Conservation (phyloP, 2,113 vertebrate species). For the Monarcha castaneiventris region DNA sequence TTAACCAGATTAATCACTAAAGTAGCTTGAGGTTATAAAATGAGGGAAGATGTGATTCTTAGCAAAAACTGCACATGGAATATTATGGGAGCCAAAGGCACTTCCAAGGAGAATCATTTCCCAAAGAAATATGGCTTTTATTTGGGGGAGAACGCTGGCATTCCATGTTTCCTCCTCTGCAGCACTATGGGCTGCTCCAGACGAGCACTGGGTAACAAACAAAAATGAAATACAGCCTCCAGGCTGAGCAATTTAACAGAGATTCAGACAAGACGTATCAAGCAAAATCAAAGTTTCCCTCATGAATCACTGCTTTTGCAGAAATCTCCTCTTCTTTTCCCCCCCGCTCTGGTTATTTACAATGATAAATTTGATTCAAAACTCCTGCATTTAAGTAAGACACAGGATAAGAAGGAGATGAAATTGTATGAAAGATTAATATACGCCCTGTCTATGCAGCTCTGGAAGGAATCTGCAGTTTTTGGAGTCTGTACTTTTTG, state of each 20-base stretch:
- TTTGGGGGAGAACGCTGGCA: background rate
- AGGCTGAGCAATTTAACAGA: background rate
- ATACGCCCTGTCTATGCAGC: background rate
- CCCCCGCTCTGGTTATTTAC: background rate
- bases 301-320: background rate
- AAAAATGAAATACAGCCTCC: background rate
- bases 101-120: background rate
- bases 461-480: background rate
- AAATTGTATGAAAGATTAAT: background rate
- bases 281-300: background rate
- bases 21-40: background rate
- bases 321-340: background rate
- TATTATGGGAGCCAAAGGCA: background rate
- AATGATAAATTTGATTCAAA: background rate
- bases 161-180: background rate
- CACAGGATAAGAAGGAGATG: background rate
- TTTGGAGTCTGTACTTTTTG: background rate
- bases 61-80: background rate
- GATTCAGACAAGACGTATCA: background rate
- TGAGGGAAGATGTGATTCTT: background rate
- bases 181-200: background rate
- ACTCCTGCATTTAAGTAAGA: background rate
- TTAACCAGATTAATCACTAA: background rate
- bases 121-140: background rate
- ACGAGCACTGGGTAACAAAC: background rate